These are phyloP conservation scores for Macaca nemestrina DNA, from an alignment of 2,113 vertebrate genomes.

Conservation along the genomic window DNA sequence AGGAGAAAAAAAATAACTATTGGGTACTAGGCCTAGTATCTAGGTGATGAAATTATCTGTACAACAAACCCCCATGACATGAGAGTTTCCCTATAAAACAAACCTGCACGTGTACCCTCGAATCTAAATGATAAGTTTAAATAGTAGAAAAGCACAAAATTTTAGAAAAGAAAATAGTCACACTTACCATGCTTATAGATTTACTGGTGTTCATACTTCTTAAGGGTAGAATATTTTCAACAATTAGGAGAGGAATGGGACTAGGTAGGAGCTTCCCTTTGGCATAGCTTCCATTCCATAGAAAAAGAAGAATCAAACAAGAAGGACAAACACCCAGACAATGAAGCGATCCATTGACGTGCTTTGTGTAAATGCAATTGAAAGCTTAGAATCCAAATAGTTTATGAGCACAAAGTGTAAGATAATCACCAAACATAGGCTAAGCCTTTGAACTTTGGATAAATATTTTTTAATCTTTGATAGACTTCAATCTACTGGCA, in stretches of 20 bases:
- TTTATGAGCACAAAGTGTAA: background rate
- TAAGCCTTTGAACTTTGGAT: too few species aligned
- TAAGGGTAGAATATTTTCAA: conserved; percentile 74
- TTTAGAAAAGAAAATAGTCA: background rate
- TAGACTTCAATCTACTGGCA: too few species aligned
- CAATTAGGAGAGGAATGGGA: conserved; percentile 66
- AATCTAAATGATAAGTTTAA: too few species aligned
- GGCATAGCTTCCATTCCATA: conserved; percentile 48
- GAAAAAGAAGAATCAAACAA: conserved; percentile 55
- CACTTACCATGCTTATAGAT: conserved; percentile 66
- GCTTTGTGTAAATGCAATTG: background rate
- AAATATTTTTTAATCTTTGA: too few species aligned
- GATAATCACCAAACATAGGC: background rate
- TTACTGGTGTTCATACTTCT: conserved; percentile 51
- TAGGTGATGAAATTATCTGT: too few species aligned
- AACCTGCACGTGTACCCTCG: too few species aligned
- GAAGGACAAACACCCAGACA: conserved; percentile 25
- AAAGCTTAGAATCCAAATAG: background rate
- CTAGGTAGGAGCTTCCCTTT: conserved; percentile 77
- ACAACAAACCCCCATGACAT: too few species aligned
- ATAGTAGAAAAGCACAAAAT: too few species aligned
- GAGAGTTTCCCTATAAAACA: too few species aligned
- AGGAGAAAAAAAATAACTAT: too few species aligned
- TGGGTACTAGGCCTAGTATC: too few species aligned
- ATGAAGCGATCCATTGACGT: background rate